Evolutionary conservation across 2,888 invertebrate genomes (phyloP), one percentile per base, ranked within the genome.

Genomic region (Allophyes oxyacanthae): DNA sequence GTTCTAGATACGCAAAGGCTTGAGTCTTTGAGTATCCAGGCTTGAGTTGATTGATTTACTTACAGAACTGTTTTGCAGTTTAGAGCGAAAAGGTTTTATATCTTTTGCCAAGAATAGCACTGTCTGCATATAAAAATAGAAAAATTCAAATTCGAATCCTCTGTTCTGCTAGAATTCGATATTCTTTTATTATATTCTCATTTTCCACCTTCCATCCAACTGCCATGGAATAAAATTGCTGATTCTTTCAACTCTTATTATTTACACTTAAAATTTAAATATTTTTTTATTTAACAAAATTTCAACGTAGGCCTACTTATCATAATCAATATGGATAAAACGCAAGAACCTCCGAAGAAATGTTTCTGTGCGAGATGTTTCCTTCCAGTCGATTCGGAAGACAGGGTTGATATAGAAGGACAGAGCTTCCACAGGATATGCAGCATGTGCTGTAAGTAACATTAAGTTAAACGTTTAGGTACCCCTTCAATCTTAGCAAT

Each of bases 311-410:
- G 7, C 40, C 13, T 15, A 38, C 30, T 51, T 38, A 28, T 38
- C 30, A 13, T 42, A 43, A 57, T 25, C 56, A 77, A 59, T 64
- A 91, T 90, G 89, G 88, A 88, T 64, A 86, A 83, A 64, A 72
- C 72, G 52, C 83, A 86, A 65, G 91, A 90, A 38, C 78, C 80
- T 49, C 66, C 84, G 40, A 92, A 90, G 68, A 92, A 91, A 82
- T 89, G 87, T 74, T 93, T 86, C 68, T 94, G 93, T 76, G 83
- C 92, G 40, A 81, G 91, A 76, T 94, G 93, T 75, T 93, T 93
- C 68, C 78, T 87, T 28, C 88, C 91, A 0, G 75, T 94, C 9
- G 88, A 88, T 1, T 52, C 79, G 0, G 86, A 87, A 30, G 92
- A 94, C 37, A 86, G 77, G 71, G 87, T 93, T 5, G 89, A 89